Base-by-base conservation (phyloP, 2,113 vertebrate species). In the Limnothrissa miodon region DNA sequence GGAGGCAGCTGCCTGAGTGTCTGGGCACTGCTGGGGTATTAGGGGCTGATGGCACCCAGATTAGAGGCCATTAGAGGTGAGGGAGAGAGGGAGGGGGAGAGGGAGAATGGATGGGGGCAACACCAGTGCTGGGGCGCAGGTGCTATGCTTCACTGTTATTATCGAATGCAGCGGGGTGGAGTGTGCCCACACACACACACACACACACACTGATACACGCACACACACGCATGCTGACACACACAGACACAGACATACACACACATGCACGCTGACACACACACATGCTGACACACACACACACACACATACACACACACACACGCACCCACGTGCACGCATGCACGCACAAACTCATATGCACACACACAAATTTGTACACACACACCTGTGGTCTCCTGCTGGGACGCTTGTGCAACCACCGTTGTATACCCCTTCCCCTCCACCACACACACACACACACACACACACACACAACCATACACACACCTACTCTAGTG, bases 11-110 rank as follows among this genome's bases (percentile, higher is more conserved):
- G 94, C 88, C 93, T 92, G 92, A 92, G 91, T 92, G 91, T 4
- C 90, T 90, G n/a, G 59, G 23, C 25, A 85, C 93, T 93, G 90
- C 89, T 89, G 91, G 83, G 90, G 91, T 92, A 94, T 95, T 94
- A 94, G 93, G 88, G 86, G 87, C 90, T 94, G 93, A 94, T 94
- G 91, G 91, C 89, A 88, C 89, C 87, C 88, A 92, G 93, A 94
- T 95, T 93, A 95, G 91, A 91, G 93, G 90, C 92, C 93, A 95
- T 95, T 95, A 95, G 92, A 92, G 93, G 93, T 93, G 92, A 94
- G 91, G 89, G 86, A 56, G 80, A 87, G 53, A 80, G 56, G 83
- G 74, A 85, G 79, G 42, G 70, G 74, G 82, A 85, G 84, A n/a
- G 91, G 53, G 53, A 21, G 53, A 23, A 21, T 4, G 53, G 53